Percentiles rank a stretch among this genome's conserved stretches.
Conservation (phyloP, 2,113 vertebrate species). For the Malurus cyaneus region DNA sequence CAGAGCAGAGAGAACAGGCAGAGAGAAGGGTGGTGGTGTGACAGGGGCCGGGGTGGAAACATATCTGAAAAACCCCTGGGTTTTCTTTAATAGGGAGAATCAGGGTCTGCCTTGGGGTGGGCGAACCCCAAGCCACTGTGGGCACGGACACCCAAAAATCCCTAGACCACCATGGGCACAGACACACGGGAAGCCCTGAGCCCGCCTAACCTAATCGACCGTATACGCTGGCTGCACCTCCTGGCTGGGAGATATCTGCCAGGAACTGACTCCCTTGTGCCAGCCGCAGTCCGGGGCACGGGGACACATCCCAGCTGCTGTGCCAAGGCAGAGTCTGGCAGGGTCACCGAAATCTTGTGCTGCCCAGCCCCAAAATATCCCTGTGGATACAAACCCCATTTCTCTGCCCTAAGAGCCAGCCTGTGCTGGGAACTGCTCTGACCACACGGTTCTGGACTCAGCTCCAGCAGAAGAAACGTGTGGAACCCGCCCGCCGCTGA, state of each 20-base stretch:
- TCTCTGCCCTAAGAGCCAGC: not conserved
- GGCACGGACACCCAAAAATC: not conserved
- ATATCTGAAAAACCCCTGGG: fast-evolving
- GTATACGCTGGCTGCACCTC: not conserved
- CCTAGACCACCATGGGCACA: not conserved
- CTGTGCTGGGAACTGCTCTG: not conserved
- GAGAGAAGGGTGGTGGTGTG: fast-evolving
- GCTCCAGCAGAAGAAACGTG: not conserved
- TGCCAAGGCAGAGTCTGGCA: not conserved
- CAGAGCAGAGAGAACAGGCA: not conserved
- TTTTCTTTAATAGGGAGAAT: not conserved
- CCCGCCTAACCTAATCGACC: not conserved
- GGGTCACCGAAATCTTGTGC: fast-evolving
- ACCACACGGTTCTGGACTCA: not conserved
- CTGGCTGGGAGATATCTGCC: not conserved
- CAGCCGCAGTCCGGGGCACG: fast-evolving
- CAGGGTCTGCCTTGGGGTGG: not conserved
- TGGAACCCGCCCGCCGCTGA: not conserved
- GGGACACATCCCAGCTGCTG: not conserved
- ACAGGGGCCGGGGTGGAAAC: not conserved
- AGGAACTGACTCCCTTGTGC: not conserved
- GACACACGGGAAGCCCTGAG: no score
- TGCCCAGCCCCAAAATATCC: not conserved
- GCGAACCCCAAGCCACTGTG: not conserved
- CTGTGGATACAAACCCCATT: not conserved